Percentiles rank a stretch among this genome's conserved stretches.
phyloP scores from a whole-genome alignment of 2,888 invertebrate species.

The Stenotaenia linearis region DNA sequence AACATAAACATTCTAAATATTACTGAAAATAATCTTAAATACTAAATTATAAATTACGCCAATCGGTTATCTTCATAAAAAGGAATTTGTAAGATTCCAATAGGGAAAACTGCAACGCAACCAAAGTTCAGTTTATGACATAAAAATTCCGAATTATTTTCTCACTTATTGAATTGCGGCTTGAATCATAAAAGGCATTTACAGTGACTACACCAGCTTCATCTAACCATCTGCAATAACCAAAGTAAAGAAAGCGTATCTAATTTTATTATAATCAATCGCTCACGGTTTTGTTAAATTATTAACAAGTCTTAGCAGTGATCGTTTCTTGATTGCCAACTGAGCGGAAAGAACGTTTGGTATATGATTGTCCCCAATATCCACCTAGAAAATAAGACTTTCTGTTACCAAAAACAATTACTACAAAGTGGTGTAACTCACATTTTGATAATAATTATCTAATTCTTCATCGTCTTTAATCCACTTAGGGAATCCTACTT shows the following conservation, averaged over 20 bases:
- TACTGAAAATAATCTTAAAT: background rate
- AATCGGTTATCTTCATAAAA: background rate
- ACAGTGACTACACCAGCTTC: conserved; percentile 50
- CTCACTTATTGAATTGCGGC: conserved; percentile 83
- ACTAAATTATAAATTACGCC: background rate
- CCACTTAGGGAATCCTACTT: background rate
- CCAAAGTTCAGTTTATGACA: too few species aligned
- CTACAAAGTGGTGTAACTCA: too few species aligned
- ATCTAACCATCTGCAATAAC: background rate
- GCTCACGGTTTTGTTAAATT: background rate
- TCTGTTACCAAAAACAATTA: too few species aligned
- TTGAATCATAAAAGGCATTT: conserved; percentile 90
- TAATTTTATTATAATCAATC: too few species aligned
- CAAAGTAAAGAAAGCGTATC: background rate
- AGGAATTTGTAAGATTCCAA: background rate
- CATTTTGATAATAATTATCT: background rate
- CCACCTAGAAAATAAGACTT: background rate
- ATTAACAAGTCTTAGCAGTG: background rate
- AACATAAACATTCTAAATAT: background rate
- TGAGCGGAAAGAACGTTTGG: background rate
- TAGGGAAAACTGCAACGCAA: background rate
- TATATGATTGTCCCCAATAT: background rate
- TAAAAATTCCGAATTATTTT: too few species aligned
- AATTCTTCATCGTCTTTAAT: background rate
- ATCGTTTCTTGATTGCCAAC: background rate